Percentiles rank a stretch among this genome's conserved stretches.
These are phyloP conservation scores for Philypnodon macrostomus DNA, from an alignment of 2,797 vertebrate species.

Conservation along the genomic window DNA sequence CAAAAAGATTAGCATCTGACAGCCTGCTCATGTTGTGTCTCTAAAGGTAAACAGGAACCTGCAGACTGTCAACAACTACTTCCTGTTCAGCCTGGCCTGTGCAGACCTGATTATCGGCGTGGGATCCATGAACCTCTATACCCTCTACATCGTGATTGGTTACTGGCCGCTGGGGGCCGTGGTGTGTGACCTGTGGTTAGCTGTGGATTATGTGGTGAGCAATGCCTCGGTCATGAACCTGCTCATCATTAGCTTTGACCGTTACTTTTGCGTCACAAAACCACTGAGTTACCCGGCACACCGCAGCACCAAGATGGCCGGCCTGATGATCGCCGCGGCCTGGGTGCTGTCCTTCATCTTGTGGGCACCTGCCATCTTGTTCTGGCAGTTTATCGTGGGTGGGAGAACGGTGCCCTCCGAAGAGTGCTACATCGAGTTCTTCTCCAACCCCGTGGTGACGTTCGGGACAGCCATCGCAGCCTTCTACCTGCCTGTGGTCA, in stretches of 20 bases:
- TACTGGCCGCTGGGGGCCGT: conserved; percentile 93
- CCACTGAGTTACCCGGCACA: conserved; percentile 91
- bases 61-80: conserved; percentile 98
- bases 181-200: conserved; percentile 95
- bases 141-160: conserved; percentile 91
- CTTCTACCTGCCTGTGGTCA: conserved; percentile 94
- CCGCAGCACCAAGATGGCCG: conserved; percentile 94
- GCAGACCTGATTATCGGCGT: conserved; percentile 93
- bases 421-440: conserved; percentile 93
- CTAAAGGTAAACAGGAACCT: conserved; percentile 93
- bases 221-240: conserved; percentile 98
- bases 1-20: conserved; percentile 67
- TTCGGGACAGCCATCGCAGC: conserved; percentile 95
- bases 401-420: conserved; percentile 81
- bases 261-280: conserved; percentile 98
- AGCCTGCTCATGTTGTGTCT: conserved; percentile 47
- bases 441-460: conserved; percentile 91
- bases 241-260: conserved; percentile 97
- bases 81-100: conserved; percentile 96
- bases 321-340: conserved; percentile 92
- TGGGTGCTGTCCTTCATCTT: conserved; percentile 94
- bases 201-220: conserved; percentile 95
- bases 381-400: conserved; percentile 95
- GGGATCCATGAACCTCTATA: conserved; percentile 98
- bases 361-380: conserved; percentile 95